These are phyloP conservation scores for Mastigias papua DNA, from an alignment of 30 jellyfish, hydroid and myxozoan species.

Conservation along the genomic window DNA sequence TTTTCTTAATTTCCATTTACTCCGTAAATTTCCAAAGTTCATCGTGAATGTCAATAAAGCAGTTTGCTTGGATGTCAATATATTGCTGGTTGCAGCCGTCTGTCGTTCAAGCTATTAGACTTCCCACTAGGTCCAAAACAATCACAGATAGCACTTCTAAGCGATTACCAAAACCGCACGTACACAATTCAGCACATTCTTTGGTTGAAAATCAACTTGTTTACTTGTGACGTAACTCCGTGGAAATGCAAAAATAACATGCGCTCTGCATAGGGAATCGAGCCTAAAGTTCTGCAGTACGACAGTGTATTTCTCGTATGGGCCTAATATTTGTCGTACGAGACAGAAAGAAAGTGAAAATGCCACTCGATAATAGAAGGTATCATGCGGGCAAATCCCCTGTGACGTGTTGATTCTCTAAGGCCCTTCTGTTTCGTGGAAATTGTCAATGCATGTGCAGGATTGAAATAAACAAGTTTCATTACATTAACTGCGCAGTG, in stretches of 20 bases:
- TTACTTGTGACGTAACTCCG: background rate
- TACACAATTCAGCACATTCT: background rate
- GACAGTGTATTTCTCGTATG: background rate
- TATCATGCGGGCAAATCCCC: too few relatives aligned
- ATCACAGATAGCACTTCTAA: background rate
- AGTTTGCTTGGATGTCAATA: background rate
- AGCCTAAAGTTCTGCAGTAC: background rate
- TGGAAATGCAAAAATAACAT: background rate
- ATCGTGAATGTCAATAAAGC: background rate
- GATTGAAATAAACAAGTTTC: too few relatives aligned
- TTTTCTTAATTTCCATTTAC: conserved; percentile 69
- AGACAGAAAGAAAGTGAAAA: too few relatives aligned
- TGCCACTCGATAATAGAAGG: too few relatives aligned
- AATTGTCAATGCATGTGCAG: too few relatives aligned
- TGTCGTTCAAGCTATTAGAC: background rate
- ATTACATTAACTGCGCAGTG: too few relatives aligned
- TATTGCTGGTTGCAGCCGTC: background rate
- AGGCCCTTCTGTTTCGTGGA: too few relatives aligned
- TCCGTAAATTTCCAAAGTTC: conserved; percentile 62
- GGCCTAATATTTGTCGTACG: too few relatives aligned
- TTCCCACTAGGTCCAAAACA: conserved; percentile 8
- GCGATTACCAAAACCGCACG: background rate
- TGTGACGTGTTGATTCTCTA: too few relatives aligned
- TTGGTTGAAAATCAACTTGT: background rate
- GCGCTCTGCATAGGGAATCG: background rate